These are phyloP conservation scores for Nibea albiflora DNA, from an alignment of 2,113 vertebrate species.

Conservation along the genomic window DNA sequence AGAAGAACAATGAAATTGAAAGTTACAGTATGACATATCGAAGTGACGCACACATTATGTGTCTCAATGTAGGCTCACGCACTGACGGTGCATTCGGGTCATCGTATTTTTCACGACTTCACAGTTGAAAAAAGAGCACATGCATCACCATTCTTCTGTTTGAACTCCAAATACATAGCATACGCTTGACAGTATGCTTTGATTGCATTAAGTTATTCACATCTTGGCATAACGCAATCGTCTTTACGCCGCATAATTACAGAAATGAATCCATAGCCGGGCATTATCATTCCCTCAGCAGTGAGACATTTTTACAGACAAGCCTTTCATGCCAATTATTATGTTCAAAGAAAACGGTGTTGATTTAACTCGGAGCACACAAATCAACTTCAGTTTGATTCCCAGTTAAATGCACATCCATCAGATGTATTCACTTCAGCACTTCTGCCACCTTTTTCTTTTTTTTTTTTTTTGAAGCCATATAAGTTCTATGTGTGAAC, in stretches of 20 bases:
- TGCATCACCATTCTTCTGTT: background rate
- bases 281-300: background rate
- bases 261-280: background rate
- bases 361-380: background rate
- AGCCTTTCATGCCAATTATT: background rate
- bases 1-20: background rate
- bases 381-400: background rate
- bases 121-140: background rate
- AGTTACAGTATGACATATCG: background rate
- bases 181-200: background rate
- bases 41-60: no score
- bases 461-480: background rate
- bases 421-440: background rate
- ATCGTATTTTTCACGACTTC: background rate
- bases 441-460: background rate
- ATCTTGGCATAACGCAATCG: background rate
- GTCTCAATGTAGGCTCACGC: background rate
- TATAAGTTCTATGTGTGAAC: slow-evolving; percentile 15
- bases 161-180: background rate
- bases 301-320: no score
- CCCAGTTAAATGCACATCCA: background rate
- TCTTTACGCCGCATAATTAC: background rate
- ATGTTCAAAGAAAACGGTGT: background rate
- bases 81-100: background rate
- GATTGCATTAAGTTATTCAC: background rate